Evolutionary conservation across 37 sponge, comb jelly and placozoan species (phyloP), one percentile per base, ranked within the genome.

Genomic region (Agelas oroides): DNA sequence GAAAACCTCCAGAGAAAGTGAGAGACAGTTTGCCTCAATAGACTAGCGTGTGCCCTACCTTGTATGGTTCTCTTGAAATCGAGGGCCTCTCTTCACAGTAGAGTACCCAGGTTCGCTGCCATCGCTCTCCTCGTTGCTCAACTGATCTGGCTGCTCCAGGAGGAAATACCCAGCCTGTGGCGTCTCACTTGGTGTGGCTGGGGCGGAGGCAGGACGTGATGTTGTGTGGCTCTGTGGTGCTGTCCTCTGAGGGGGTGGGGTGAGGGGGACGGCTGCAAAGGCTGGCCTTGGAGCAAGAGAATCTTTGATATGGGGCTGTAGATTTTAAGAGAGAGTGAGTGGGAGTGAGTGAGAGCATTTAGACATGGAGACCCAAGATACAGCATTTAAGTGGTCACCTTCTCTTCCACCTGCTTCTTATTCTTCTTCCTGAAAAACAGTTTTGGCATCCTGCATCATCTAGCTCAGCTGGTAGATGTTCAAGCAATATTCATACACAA

Each of bases 271-370:
- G 15, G 78, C 86, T 18, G 70, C 37, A 20, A 85, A 70, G 1
- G 78, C 86, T 32, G 71, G 59, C 27, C 34, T 39, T 30, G 86
- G 86, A n/a, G 77, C 25, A 57, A 85, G 46, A 19, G 78, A 71
- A 76, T 28, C 53, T 2, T 53, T 30, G 17, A 84, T 75, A 17
- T 27, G 23, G 3, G 58, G 37, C 85, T 84, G 58, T 2, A 25
- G 63, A 24, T 24, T 24, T 2, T 30, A 12, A 20, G 59, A 20
- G 16, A 57, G 19, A 57, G 2, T 46, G 46, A 12, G 46, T 46
- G 46, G 8, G 46, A 46, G 46, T 3, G 46, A 46, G 46, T 46
- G 8, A 13, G 64, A 28, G 2, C 24, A 28, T 28, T 11, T 2
- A 62, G 12, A 62, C 11, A n/a, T n/a, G n/a, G n/a, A n/a, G n/a